Evolutionary conservation across 2,797 vertebrate genomes (phyloP), one percentile per base, ranked within the genome.

Genomic region (Margarornis squamiger): DNA sequence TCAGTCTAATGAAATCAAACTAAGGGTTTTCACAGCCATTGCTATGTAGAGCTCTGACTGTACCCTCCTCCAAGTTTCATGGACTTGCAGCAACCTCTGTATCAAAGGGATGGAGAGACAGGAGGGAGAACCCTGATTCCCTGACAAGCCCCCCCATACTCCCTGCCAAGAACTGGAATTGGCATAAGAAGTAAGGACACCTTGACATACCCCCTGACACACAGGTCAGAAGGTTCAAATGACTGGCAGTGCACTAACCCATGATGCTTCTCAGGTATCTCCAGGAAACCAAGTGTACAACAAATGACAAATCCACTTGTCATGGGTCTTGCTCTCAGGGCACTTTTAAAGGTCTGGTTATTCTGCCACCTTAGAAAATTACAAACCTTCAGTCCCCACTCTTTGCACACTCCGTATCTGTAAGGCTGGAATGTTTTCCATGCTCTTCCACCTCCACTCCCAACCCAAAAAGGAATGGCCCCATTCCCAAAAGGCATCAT

Each of bases 71-170:
- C n/a, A 18, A 41, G 8, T 13, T 51, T 70, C 27, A 17, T 1
- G 12, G 51, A 55, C 30, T 62, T 65, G 30, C 14, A 48, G 41
- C 51, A 87, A 14, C 4, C 41, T 74, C 54, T 27, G 38, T 41
- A 15, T 30, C 23, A 65, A 48, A 78, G 46, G 24, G 46, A 54
- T 6, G 18, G 55, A 73, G 71, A 73, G 5, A 30, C 23, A 51
- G 52, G 6, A 70, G 24, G 29, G 11, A 62, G n/a, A 76, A 45
- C 32, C 8, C 66, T 63, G 32, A 55, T 16, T 41, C 32, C 7
- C 57, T 63, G 32, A 55, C 27, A 5, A 49, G 1, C 17, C 0
- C 5, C 5, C 11, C 1, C 30, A 29, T 27, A 32, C 18, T 54
- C n/a, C 8, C 0, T 0, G 52, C 12, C 67, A 51, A 26, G 41